These are phyloP conservation scores for Scaptomyza parva DNA, from an alignment of 2,888 invertebrate genomes.

Conservation along the genomic window DNA sequence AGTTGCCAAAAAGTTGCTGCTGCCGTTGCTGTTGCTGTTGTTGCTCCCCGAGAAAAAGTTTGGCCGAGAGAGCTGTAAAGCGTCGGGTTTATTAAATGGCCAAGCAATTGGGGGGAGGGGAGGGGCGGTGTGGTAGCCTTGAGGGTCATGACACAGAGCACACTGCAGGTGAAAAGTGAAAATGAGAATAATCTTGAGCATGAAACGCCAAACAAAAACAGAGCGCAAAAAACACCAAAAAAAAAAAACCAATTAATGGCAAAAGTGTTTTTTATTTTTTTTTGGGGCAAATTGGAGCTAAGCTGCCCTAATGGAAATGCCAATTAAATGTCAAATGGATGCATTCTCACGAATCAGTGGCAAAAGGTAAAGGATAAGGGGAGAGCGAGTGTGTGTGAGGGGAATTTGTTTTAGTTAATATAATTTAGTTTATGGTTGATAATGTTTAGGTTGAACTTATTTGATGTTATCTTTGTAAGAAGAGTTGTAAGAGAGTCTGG, in stretches of 20 bases:
- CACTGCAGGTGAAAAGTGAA: slow-evolving; percentile 55
- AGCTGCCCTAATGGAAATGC: slow-evolving; percentile 42
- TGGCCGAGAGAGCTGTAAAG: slow-evolving; percentile 51
- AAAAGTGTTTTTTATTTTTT: not conserved
- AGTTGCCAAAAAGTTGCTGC: slow-evolving; percentile 63
- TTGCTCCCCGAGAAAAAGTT: slow-evolving; percentile 34
- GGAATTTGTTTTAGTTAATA: too few species aligned
- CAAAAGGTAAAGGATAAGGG: too few species aligned
- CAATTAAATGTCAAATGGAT: slow-evolving; percentile 49
- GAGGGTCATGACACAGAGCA: not conserved
- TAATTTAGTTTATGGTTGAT: too few species aligned
- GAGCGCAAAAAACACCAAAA: not conserved
- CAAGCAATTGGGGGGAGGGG: slow-evolving; percentile 3
- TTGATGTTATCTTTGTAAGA: too few species aligned
- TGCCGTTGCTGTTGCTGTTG: too few species aligned
- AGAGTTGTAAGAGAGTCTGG: too few species aligned
- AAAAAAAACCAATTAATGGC: slow-evolving; percentile 27
- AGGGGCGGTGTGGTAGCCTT: too few species aligned
- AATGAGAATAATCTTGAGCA: slow-evolving; percentile 38
- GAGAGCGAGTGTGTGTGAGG: too few species aligned
- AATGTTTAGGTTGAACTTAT: too few species aligned
- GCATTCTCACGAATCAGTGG: slow-evolving; percentile 24
- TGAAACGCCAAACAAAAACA: slow-evolving; percentile 28
- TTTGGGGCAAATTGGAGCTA: slow-evolving; percentile 6
- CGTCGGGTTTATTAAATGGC: slow-evolving; percentile 60